A percentile compares a stretch with the other conserved stretches of the same genome.
Evolutionary conservation across 2,113 vertebrate genomes (phyloP).

Genomic region (Sorex fumeus): DNA sequence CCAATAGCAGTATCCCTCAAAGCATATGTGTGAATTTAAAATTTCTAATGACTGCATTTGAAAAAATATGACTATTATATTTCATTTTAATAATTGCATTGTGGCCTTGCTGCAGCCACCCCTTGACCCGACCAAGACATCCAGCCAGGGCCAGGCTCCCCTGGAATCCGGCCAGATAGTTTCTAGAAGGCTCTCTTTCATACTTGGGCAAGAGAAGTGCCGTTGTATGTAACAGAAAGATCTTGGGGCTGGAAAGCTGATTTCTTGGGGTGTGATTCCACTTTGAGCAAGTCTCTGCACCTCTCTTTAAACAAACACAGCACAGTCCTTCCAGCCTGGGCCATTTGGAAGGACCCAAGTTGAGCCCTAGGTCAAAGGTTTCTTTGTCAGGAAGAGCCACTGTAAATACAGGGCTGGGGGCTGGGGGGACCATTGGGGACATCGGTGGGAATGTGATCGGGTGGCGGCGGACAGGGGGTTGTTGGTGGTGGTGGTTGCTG

Average conservation of each 20-base stretch:
- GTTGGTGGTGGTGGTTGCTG: no score
- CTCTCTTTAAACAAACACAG: background rate
- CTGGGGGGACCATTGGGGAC: no score
- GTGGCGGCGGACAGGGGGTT: no score
- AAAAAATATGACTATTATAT: background rate
- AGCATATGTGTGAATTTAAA: background rate
- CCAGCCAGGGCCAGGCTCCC: slow-evolving; percentile 38
- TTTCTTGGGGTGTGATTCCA: slow-evolving; percentile 41
- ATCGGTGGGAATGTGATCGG: no score
- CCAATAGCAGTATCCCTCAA: background rate
- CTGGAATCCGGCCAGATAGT: slow-evolving; percentile 70
- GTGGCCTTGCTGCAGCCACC: slow-evolving; percentile 61
- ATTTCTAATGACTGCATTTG: background rate
- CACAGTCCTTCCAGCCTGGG: background rate
- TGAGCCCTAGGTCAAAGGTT: slow-evolving; percentile 43
- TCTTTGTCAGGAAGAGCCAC: background rate
- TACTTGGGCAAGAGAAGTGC: slow-evolving; percentile 63
- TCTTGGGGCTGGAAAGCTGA: slow-evolving; percentile 54
- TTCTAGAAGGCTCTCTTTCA: slow-evolving; percentile 55
- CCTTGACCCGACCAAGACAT: slow-evolving; percentile 56
- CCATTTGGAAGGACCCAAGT: slow-evolving; percentile 43
- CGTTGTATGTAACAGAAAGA: background rate
- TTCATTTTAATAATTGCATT: slow-evolving; percentile 67
- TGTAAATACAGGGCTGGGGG: background rate
- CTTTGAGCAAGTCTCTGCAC: slow-evolving; percentile 43